A percentile compares a stretch with the other conserved stretches of the same genome.
Conservation (phyloP, 2,113 vertebrate species). For the Gnathonemus echidnorhynchus region DNA sequence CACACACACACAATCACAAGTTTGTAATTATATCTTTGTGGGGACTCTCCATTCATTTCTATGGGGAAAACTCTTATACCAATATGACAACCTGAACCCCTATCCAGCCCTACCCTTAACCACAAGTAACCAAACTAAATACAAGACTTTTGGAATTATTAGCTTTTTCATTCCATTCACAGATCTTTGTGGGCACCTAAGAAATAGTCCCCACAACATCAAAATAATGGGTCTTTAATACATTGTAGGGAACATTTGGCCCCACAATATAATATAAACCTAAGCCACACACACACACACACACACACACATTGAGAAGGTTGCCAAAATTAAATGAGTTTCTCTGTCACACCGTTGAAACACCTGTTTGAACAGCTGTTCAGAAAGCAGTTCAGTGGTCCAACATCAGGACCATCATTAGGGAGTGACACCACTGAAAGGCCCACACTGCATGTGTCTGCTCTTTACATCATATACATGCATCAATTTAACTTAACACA, state of each 20-base stretch:
- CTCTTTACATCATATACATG: background rate
- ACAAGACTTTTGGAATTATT: no score
- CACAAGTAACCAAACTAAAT: no score
- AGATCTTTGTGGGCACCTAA: background rate
- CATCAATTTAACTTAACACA: background rate
- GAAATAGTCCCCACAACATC: background rate
- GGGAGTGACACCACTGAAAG: background rate
- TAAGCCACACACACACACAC: background rate
- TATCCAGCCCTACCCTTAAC: no score
- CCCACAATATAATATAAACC: no score
- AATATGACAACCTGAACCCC: background rate
- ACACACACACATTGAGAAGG: background rate
- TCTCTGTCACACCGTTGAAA: background rate
- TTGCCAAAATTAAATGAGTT: background rate
- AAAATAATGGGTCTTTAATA: background rate
- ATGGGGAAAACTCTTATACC: background rate
- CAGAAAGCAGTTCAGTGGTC: background rate
- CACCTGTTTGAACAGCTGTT: background rate
- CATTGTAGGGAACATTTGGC: no score
- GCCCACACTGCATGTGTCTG: background rate
- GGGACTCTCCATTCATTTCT: background rate
- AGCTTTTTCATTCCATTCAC: no score
- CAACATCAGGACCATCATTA: background rate
- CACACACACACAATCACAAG: no score
- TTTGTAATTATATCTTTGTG: background rate